These are phyloP conservation scores for Phylloscopus trochilus DNA, from an alignment of 2,113 vertebrate species.

Conservation along the genomic window DNA sequence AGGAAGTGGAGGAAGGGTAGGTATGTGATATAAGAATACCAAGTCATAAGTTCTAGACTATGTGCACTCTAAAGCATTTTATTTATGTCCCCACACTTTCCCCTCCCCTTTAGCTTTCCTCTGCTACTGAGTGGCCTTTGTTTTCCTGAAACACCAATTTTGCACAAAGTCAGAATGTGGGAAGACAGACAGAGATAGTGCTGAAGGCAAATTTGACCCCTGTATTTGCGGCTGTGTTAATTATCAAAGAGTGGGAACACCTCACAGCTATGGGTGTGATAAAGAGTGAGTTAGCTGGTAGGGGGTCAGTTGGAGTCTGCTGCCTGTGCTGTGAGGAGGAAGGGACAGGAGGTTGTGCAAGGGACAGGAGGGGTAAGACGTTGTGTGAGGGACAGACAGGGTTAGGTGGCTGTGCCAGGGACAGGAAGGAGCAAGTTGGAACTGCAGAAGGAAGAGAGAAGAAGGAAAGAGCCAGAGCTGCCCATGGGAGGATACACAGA, in stretches of 20 bases:
- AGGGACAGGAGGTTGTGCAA: background rate
- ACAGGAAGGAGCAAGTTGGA: background rate
- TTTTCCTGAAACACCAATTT: background rate
- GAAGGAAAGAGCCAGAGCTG: background rate
- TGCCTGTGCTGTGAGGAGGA: background rate
- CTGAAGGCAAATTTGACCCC: background rate
- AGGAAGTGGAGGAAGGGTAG: background rate
- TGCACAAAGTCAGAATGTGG: background rate
- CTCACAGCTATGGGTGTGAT: background rate
- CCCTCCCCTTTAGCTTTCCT: background rate
- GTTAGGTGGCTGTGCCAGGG: background rate
- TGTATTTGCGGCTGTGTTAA: background rate
- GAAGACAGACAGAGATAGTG: background rate
- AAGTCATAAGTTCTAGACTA: background rate
- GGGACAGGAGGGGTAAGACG: background rate
- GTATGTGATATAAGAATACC: background rate
- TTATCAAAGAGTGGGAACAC: background rate
- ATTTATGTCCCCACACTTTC: rapidly evolving
- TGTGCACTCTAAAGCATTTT: background rate
- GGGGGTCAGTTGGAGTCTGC: background rate
- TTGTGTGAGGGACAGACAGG: background rate
- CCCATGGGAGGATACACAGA: background rate
- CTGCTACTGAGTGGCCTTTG: background rate
- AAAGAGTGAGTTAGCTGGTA: background rate
- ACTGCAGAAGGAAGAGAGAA: background rate